phyloP scores from a whole-genome alignment of 2,797 vertebrate genomes.

The Sebastes vulpes region DNA sequence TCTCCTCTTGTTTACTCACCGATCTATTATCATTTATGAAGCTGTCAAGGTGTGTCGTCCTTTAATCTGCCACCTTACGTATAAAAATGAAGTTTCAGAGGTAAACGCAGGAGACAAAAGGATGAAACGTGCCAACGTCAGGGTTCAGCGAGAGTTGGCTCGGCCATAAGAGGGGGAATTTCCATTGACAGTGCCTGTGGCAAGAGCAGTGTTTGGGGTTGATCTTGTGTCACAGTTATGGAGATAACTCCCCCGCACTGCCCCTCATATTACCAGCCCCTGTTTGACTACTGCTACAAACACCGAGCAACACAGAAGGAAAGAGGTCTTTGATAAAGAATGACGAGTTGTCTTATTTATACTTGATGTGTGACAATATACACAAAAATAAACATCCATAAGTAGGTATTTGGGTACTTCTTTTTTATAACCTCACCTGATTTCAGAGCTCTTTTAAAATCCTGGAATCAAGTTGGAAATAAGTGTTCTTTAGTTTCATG shows the following conservation, averaged over 20 bases:
- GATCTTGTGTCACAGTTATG: slow-evolving; percentile 37
- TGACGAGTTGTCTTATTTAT: neutral
- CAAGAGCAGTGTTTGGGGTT: slow-evolving; percentile 26
- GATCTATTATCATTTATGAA: neutral
- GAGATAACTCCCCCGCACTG: slow-evolving; percentile 32
- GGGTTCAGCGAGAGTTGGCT: slow-evolving; percentile 23
- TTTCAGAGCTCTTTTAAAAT: neutral
- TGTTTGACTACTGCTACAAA: slow-evolving; percentile 6
- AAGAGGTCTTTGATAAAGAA: neutral
- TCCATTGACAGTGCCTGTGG: slow-evolving; percentile 14
- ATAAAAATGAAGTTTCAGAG: neutral
- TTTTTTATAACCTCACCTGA: neutral
- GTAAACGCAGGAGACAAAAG: neutral
- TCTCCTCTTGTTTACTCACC: neutral
- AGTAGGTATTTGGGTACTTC: neutral
- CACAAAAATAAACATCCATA: neutral
- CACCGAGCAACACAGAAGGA: neutral
- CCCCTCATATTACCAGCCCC: slow-evolving; percentile 39
- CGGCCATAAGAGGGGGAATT: slow-evolving; percentile 10
- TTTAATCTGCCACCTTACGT: neutral
- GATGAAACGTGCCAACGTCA: neutral
- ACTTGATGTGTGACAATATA: neutral
- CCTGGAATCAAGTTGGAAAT: neutral
- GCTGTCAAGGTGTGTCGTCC: neutral
- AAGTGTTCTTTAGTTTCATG: neutral